Evolutionary conservation across 2,888 invertebrate species (phyloP), one percentile per base, ranked within the genome.

Genomic region (Melinaea marsaeus): DNA sequence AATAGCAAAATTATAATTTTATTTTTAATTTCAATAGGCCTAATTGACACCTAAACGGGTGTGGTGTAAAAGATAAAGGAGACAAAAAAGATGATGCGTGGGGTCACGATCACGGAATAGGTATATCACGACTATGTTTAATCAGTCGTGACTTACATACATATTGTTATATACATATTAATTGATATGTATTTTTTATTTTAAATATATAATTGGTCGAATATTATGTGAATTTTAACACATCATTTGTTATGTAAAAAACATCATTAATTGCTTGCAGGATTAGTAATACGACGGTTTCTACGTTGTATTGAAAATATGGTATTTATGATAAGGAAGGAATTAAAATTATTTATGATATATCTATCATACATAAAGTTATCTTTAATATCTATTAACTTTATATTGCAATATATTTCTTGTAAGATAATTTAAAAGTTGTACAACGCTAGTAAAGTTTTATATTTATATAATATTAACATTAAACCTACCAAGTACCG

Each of bases 31-130:
- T 75, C 68, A 76, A 76, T 75, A 74, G 71, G 58, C 57, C 66
- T 75, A 75, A 79, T 80, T 79, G 74, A 76, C 70, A 63, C 58
- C 56, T 56, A 48, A 61, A 68, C 66, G 62, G 60, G 62, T 69
- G 67, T 71, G 42, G 42, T 42, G 9, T 9, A 42, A 11, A 42
- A 11, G 42, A 68, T 72, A 75, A 73, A 75, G 74, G 75, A 57
- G 13, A 48, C 54, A 74, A 71, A 71, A 74, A 74, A 74, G 66
- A 66, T 62, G 62, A 60, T 71, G 75, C 71, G 72, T 69, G 71
- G 69, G 70, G 73, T 76, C 85, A 86, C 83, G 88, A 88, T 74
- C 76, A 71, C 87, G 88, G 87, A 88, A 85, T 80, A 79, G 75
- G 76, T 76, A 72, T 62, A 74, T 83, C 85, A 86, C 85, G 86